A percentile compares a stretch with the other conserved stretches of the same genome.
Evolutionary conservation across 2,113 vertebrate species (phyloP).

Genomic region (Phalacrocorax brasilianus): DNA sequence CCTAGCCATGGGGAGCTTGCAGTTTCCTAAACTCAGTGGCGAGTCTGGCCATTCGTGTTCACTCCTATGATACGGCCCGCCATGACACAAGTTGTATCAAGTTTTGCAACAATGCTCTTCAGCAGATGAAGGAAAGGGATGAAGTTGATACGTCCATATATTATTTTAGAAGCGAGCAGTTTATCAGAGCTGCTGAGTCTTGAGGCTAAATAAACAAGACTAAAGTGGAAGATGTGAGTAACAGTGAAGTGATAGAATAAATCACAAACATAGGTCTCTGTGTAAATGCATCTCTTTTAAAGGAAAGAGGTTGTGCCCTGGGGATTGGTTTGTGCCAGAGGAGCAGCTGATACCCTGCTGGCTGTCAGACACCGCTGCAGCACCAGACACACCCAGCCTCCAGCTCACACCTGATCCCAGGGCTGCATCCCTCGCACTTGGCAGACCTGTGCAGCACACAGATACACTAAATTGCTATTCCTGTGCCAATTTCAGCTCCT

Average conservation of each 20-base stretch:
- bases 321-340: background rate
- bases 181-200: background rate
- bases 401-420: background rate
- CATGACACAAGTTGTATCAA: background rate
- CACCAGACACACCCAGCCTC: background rate
- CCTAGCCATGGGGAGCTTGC: background rate
- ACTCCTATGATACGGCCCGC: background rate
- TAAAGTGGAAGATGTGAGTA: background rate
- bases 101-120: background rate
- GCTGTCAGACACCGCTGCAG: background rate
- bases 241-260: background rate
- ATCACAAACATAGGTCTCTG: background rate
- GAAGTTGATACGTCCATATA: background rate
- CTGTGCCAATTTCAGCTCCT: slow-evolving; percentile 10
- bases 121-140: background rate
- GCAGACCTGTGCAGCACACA: background rate
- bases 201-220: background rate
- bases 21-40: slow-evolving; percentile 5
- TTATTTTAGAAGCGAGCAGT: background rate
- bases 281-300: background rate
- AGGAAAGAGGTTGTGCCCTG: background rate
- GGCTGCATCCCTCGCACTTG: background rate
- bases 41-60: background rate
- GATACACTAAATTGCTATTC: background rate
- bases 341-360: background rate